A percentile compares a stretch with the other conserved stretches of the same genome.
Evolutionary conservation across 2,113 vertebrate genomes (phyloP).

Genomic region (Cricetomys ansorgei): DNA sequence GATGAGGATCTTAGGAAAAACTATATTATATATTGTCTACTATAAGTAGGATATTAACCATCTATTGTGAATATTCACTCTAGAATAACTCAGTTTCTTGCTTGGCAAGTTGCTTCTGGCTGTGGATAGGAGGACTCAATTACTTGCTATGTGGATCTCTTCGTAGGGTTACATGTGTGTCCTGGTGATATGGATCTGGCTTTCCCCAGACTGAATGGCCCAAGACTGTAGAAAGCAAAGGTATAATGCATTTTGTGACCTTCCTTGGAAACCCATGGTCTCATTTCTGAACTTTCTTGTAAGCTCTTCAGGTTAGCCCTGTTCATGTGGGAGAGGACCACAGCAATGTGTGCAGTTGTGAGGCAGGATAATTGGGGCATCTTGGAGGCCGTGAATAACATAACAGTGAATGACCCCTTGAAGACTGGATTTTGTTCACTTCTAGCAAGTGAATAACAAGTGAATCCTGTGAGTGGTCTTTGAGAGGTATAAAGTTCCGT

Average conservation of each 20-base stretch:
- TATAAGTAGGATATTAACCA: background rate
- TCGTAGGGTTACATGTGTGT: background rate
- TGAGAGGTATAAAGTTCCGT: too few relatives aligned
- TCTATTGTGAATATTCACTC: background rate
- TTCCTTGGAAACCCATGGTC: too few relatives aligned
- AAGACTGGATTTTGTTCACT: too few relatives aligned
- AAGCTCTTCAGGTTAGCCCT: too few relatives aligned
- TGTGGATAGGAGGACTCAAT: background rate
- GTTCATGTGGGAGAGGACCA: too few relatives aligned
- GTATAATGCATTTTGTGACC: background rate
- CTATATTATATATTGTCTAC: background rate
- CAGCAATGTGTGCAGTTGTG: too few relatives aligned
- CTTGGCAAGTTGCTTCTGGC: background rate
- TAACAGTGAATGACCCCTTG: too few relatives aligned
- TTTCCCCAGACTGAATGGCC: background rate
- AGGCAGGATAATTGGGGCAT: too few relatives aligned
- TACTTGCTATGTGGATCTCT: background rate
- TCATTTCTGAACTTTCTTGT: too few relatives aligned
- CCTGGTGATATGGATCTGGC: background rate
- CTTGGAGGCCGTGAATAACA: too few relatives aligned
- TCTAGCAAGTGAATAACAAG: too few relatives aligned
- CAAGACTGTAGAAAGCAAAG: background rate
- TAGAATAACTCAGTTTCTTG: accelerated
- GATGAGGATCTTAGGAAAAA: background rate
- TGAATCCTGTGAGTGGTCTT: too few relatives aligned